Percentiles rank a stretch among this genome's conserved stretches.
These are phyloP conservation scores for Ataeniobius toweri DNA, from an alignment of 2,797 vertebrate species.

Conservation along the genomic window DNA sequence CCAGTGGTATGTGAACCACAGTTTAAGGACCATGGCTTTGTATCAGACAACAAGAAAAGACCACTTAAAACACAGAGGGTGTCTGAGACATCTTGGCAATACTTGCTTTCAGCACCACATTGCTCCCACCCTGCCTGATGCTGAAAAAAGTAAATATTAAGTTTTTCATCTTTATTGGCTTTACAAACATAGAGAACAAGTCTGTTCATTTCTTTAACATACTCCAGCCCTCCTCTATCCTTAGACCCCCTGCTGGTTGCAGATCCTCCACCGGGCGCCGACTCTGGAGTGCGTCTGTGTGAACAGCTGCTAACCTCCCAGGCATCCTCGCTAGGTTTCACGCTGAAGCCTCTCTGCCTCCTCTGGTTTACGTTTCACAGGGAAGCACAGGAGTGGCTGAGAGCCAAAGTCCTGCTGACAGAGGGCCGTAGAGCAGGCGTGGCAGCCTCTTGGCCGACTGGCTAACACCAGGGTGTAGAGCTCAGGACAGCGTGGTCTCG, in stretches of 20 bases:
- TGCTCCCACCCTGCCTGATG: not conserved
- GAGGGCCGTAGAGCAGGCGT: constrained; percentile 46
- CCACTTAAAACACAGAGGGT: not conserved
- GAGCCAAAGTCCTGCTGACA: constrained; percentile 58
- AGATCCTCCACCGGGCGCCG: constrained; percentile 43
- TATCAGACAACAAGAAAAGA: not conserved
- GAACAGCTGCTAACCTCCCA: constrained; percentile 71
- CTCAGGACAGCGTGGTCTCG: constrained; percentile 37
- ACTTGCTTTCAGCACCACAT: not conserved
- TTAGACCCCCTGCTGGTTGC: constrained; percentile 57
- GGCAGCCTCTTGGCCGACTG: constrained; percentile 36
- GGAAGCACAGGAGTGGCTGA: constrained; percentile 19
- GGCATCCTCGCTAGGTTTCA: constrained; percentile 50
- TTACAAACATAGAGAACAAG: not conserved
- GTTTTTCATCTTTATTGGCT: constrained; percentile 8
- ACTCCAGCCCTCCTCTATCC: constrained; percentile 3
- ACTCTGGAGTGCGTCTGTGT: constrained; percentile 51
- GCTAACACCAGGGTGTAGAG: constrained; percentile 42
- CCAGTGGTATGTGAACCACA: not conserved
- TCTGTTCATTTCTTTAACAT: constrained; percentile 30
- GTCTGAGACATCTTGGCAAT: not conserved
- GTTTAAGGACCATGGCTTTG: not conserved
- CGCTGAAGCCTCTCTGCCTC: constrained; percentile 49
- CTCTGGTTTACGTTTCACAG: constrained; percentile 41
- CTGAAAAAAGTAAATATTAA: not conserved